Percentiles rank a stretch among this genome's conserved stretches.
phyloP scores from a whole-genome alignment of 1,140 invertebrate genomes.

The Chironomus striatipennis region DNA sequence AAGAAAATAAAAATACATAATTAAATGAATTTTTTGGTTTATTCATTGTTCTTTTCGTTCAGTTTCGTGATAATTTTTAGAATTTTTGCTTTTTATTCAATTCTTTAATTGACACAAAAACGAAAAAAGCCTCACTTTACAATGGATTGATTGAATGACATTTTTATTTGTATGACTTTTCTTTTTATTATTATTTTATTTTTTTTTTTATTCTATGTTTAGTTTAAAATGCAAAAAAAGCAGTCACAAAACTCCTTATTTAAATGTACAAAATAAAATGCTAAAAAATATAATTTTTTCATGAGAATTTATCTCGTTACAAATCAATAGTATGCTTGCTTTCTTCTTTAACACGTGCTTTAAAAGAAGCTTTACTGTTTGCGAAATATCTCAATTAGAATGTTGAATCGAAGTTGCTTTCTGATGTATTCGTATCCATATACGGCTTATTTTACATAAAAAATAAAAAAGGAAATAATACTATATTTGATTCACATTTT shows the following conservation, averaged over 20 bases:
- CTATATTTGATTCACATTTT: too few relatives aligned
- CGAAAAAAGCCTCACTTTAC: not conserved
- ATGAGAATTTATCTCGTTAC: conserved; percentile 15
- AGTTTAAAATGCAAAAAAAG: too few relatives aligned
- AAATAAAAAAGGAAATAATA: too few relatives aligned
- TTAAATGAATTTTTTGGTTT: too few relatives aligned
- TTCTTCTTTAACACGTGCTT: not conserved
- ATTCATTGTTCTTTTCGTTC: not conserved
- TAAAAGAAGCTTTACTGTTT: not conserved
- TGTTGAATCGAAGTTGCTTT: too few relatives aligned
- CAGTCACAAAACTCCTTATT: not conserved
- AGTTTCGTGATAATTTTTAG: conserved; percentile 10
- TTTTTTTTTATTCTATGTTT: too few relatives aligned
- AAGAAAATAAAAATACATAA: not conserved
- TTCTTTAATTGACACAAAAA: not conserved
- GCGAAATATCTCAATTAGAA: not conserved
- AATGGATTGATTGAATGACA: not conserved
- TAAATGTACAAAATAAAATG: not conserved
- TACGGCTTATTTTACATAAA: too few relatives aligned
- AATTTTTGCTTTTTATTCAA: not conserved
- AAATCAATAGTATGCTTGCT: not conserved
- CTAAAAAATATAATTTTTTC: not conserved
- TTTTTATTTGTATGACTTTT: too few relatives aligned
- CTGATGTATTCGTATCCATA: too few relatives aligned
- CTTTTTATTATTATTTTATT: too few relatives aligned